Conservation (phyloP, 2,113 vertebrate genomes). For the Suricata suricatta region DNA sequence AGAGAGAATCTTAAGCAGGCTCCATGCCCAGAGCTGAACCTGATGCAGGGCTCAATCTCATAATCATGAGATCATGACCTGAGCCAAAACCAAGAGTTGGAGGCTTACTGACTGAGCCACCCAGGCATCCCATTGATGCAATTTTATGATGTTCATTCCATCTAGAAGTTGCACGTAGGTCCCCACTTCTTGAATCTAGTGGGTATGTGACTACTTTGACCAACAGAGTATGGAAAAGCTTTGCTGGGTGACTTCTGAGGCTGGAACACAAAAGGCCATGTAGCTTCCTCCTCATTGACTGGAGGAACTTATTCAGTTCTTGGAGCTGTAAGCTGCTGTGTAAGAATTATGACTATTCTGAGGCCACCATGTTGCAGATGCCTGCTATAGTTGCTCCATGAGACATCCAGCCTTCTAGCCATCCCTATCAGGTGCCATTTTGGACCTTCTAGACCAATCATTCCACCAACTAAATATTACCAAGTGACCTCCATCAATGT, state of each 20-base stretch:
- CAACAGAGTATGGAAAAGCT: neutral
- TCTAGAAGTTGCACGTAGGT: neutral
- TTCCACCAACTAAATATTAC: neutral
- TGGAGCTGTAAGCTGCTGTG: neutral
- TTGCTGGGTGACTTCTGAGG: neutral
- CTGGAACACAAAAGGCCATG: neutral
- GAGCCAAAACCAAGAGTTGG: too few species aligned
- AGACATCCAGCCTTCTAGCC: neutral
- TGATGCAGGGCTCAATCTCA: too few species aligned
- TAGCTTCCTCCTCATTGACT: neutral
- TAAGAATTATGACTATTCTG: neutral
- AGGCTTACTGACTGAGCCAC: too few species aligned
- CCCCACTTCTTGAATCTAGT: neutral
- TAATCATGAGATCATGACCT: too few species aligned
- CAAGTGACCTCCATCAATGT: neutral
- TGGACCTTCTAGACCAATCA: neutral
- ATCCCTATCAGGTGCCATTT: neutral
- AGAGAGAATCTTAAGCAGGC: too few species aligned
- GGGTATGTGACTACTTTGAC: neutral
- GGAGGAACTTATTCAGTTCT: neutral
- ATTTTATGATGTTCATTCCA: neutral
- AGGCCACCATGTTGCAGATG: neutral
- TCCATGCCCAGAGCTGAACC: too few species aligned
- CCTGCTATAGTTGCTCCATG: neutral
- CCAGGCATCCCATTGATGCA: neutral